These are phyloP conservation scores for Myotis findleyi DNA, from an alignment of 2,797 vertebrate species.

Conservation along the genomic window DNA sequence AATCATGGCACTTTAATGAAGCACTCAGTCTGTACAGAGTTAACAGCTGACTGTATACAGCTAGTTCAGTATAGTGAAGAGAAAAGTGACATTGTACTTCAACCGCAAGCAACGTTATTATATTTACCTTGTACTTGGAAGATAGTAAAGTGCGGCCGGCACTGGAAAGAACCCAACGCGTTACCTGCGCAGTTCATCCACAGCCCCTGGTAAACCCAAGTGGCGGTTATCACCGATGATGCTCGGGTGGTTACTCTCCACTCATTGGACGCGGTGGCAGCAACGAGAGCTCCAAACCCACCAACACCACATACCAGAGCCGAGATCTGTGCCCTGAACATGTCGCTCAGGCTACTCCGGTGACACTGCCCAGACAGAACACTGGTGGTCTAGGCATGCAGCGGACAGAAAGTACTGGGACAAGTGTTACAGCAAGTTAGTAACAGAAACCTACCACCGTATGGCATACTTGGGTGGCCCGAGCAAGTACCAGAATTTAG, in stretches of 20 bases:
- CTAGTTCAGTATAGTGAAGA: background rate
- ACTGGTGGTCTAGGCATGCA: conserved; percentile 80
- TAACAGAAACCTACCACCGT: conserved; percentile 48
- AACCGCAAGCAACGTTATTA: conserved; percentile 11
- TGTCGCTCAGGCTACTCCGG: conserved; percentile 77
- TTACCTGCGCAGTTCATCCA: conserved; percentile 97
- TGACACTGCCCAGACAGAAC: conserved; percentile 58
- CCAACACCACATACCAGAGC: conserved; percentile 91
- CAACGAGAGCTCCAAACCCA: conserved; percentile 92
- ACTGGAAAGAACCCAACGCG: conserved; percentile 94
- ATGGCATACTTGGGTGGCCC: conserved; percentile 82
- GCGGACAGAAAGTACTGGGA: conserved; percentile 87
- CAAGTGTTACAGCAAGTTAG: conserved; percentile 89
- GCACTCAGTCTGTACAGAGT: background rate
- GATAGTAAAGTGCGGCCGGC: conserved; percentile 93
- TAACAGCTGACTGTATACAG: background rate
- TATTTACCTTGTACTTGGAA: conserved; percentile 93
- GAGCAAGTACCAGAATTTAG: conserved; percentile 69
- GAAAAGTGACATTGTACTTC: background rate
- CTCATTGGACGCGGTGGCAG: conserved; percentile 93
- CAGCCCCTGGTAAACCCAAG: conserved; percentile 96
- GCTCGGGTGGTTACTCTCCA: conserved; percentile 95
- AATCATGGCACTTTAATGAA: background rate
- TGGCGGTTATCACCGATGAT: conserved; percentile 95
- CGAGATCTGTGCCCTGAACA: conserved; percentile 93